Conservation (phyloP, 2,888 invertebrate genomes). For the Luperina nickerlii region DNA sequence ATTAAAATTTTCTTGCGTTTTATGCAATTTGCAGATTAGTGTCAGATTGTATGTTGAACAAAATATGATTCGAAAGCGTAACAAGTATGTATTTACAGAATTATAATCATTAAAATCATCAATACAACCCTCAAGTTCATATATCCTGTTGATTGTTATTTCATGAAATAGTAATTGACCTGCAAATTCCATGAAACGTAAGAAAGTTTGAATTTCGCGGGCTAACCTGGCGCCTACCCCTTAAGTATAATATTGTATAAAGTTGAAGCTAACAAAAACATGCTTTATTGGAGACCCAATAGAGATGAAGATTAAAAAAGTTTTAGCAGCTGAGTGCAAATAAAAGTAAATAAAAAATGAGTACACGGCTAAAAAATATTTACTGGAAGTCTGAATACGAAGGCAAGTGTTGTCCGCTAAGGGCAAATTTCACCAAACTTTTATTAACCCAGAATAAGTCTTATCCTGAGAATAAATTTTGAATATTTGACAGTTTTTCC, state of each 20-base stretch:
- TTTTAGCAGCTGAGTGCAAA: slow-evolving; percentile 41
- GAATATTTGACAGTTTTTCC: background rate
- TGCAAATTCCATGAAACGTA: background rate
- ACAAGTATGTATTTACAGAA: background rate
- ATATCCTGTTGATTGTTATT: background rate
- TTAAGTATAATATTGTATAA: background rate
- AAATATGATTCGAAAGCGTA: background rate
- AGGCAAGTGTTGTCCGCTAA: background rate
- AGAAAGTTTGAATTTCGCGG: background rate
- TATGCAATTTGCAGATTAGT: background rate
- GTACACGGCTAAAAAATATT: slow-evolving; percentile 59
- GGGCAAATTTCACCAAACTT: background rate
- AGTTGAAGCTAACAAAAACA: slow-evolving; percentile 35
- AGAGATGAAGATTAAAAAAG: slow-evolving; percentile 22
- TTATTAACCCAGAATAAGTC: background rate
- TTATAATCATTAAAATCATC: too few relatives aligned
- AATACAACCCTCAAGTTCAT: background rate
- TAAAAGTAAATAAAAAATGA: slow-evolving; percentile 58
- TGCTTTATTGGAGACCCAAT: slow-evolving; percentile 35
- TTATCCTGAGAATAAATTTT: background rate
- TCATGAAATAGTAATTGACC: background rate
- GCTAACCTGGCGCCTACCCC: background rate
- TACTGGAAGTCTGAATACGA: slow-evolving; percentile 42
- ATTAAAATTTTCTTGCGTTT: background rate
- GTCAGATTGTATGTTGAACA: background rate